Percentiles rank a stretch among this genome's conserved stretches.
These are phyloP conservation scores for Peucedramus taeniatus DNA, from an alignment of 2,113 vertebrate species.

Conservation along the genomic window DNA sequence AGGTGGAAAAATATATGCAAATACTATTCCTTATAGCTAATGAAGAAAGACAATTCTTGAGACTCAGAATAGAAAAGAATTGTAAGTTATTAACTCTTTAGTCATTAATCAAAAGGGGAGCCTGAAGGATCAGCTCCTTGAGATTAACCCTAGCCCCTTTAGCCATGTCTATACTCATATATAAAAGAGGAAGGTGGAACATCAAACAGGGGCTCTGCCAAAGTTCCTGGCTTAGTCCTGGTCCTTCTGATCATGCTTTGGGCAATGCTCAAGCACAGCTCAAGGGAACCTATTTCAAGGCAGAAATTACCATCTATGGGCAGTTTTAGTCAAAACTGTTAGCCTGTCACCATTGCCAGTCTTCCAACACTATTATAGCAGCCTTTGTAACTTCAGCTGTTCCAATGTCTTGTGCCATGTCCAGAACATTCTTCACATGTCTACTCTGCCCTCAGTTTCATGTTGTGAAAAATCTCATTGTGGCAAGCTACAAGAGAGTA, in stretches of 20 bases:
- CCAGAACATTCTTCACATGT: background rate
- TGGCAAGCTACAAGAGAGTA: background rate
- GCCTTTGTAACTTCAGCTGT: background rate
- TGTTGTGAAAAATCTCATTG: background rate
- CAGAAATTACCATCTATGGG: background rate
- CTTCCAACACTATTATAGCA: background rate
- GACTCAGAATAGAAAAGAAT: background rate
- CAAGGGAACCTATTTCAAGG: background rate
- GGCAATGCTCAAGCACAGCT: background rate
- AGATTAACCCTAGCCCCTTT: background rate
- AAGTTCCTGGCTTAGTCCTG: background rate
- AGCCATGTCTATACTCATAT: background rate
- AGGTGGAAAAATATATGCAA: background rate
- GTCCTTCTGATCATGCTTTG: background rate
- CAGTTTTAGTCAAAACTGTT: background rate
- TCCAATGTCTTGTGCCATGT: background rate
- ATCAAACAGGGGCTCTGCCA: background rate
- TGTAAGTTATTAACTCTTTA: background rate
- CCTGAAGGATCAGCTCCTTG: background rate
- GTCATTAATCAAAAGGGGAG: background rate
- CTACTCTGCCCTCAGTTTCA: background rate
- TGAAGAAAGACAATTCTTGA: background rate
- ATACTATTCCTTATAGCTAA: background rate
- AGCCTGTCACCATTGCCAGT: background rate
- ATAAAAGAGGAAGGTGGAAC: background rate